Conservation (phyloP, 2,888 invertebrate species). For the Habroteleia sp. region DNA sequence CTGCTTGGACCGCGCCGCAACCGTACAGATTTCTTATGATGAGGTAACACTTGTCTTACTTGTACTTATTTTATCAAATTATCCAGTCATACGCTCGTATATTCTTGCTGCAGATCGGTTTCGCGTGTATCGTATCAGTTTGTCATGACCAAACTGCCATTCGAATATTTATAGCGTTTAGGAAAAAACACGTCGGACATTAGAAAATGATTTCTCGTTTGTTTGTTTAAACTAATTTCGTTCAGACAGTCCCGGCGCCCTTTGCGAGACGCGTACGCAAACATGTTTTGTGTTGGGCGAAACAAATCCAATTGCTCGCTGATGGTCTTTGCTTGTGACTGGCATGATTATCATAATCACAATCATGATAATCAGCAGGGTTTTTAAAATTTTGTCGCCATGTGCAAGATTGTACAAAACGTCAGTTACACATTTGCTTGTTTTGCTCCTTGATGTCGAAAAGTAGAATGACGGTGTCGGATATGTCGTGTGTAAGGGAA, state of each 20-base stretch:
- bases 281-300: constrained; percentile 18
- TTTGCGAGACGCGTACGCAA: constrained; percentile 36
- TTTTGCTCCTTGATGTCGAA: constrained; percentile 18
- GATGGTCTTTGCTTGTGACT: not conserved
- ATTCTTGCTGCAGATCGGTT: constrained; percentile 79
- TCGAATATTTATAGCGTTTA: constrained; percentile 73
- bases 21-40: constrained; percentile 78
- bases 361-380: constrained; percentile 8
- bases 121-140: constrained; percentile 66
- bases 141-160: constrained; percentile 72
- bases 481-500: constrained; percentile 25
- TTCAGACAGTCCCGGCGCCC: constrained; percentile 58
- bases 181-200: constrained; percentile 75
- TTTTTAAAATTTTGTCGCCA: constrained; percentile 10
- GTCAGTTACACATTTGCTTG: constrained; percentile 3
- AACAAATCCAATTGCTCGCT: constrained; percentile 33
- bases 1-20: constrained; percentile 73
- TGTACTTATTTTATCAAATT: constrained; percentile 82
- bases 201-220: constrained; percentile 67
- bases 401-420: constrained; percentile 37
- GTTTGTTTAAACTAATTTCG: constrained; percentile 52
- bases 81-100: constrained; percentile 81
- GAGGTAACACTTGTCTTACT: constrained; percentile 82
- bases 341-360: constrained; percentile 1
- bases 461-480: constrained; percentile 51